Conservation (phyloP, 2,113 vertebrate genomes). For the Apus apus region DNA sequence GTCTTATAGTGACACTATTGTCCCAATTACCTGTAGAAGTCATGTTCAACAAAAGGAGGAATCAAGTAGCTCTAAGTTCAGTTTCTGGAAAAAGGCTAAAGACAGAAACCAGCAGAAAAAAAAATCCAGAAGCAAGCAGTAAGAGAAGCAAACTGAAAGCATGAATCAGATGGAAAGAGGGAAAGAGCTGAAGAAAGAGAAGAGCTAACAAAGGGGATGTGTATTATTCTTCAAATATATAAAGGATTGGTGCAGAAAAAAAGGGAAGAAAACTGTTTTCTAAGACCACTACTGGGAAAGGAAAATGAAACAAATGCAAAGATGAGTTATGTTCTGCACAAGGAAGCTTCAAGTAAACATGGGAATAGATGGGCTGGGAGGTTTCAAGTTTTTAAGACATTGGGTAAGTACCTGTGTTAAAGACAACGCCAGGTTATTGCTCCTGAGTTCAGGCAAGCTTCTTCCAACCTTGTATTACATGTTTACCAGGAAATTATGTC, state of each 20-base stretch:
- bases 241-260: neutral
- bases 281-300: neutral
- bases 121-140: neutral
- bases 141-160: neutral
- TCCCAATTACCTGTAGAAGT: neutral
- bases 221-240: neutral
- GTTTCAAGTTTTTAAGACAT: neutral
- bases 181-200: neutral
- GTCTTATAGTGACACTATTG: neutral
- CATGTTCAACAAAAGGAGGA: neutral
- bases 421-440: neutral
- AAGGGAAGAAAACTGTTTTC: neutral
- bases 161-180: neutral
- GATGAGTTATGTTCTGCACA: accelerated
- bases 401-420: neutral
- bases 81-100: neutral
- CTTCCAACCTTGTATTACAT: neutral
- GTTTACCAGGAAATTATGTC: neutral
- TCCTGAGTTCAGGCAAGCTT: neutral
- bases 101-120: neutral
- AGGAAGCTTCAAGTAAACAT: neutral
- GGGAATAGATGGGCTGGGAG: neutral
- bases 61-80: neutral
- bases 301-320: neutral
- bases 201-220: neutral